Percentiles rank a stretch among this genome's conserved stretches.
Evolutionary conservation across 2,797 vertebrate genomes (phyloP).

Genomic region (Labeo calbasu): DNA sequence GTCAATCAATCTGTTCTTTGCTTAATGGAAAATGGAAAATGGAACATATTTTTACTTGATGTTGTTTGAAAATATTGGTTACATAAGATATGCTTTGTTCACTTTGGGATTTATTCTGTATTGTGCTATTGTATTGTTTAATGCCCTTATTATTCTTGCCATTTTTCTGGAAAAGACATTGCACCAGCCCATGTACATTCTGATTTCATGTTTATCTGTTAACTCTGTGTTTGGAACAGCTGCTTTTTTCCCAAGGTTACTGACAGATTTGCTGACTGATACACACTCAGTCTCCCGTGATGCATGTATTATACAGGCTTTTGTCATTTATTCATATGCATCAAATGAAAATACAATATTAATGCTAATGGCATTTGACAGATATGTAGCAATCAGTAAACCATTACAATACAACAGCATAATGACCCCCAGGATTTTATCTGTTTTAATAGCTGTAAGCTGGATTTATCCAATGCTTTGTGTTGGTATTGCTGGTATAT

Average conservation of each 20-base stretch:
- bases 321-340: slow-evolving; percentile 57
- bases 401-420: slow-evolving; percentile 57
- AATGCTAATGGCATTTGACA: slow-evolving; percentile 58
- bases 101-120: too few species aligned
- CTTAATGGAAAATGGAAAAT: too few species aligned
- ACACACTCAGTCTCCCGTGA: slow-evolving; percentile 1
- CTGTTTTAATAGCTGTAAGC: slow-evolving; percentile 43
- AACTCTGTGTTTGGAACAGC: too few species aligned
- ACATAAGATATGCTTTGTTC: too few species aligned
- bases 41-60: slow-evolving; percentile 25
- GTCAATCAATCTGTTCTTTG: neutral
- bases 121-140: too few species aligned
- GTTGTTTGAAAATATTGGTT: slow-evolving; percentile 35
- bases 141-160: too few species aligned
- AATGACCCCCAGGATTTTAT: slow-evolving; percentile 46
- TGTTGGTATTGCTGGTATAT: slow-evolving; percentile 43
- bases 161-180: too few species aligned
- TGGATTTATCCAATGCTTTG: slow-evolving; percentile 55
- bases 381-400: slow-evolving; percentile 55
- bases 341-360: slow-evolving; percentile 57
- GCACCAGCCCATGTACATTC: too few species aligned
- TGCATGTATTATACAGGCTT: slow-evolving; percentile 53
- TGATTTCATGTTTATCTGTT: too few species aligned
- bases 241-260: too few species aligned
- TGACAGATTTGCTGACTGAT: too few species aligned